Evolutionary conservation across 1,140 invertebrate genomes (phyloP).

Genomic region (Neodiprion pinetum): DNA sequence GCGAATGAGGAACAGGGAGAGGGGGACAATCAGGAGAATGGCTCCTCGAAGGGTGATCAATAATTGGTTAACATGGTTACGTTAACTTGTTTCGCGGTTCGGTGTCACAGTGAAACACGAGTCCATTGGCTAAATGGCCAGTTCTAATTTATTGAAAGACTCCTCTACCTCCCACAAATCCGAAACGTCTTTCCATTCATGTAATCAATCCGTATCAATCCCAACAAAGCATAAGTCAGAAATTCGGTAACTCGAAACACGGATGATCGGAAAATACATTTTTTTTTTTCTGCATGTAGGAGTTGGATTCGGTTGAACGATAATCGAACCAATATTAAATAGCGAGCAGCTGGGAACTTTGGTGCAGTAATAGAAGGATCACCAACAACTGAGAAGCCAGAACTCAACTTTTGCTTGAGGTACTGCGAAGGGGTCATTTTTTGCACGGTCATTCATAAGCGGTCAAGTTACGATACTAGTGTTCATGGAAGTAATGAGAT

Average conservation of each 20-base stretch:
- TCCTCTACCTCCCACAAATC: slow-evolving; percentile 27
- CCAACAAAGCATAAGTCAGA: too few species aligned
- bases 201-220: too few species aligned
- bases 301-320: slow-evolving; percentile 23
- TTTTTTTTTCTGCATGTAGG: slow-evolving; percentile 18
- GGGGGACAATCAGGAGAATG: slow-evolving; percentile 53
- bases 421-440: slow-evolving; percentile 31
- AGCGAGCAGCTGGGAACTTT: slow-evolving; percentile 42
- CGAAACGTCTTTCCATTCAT: slow-evolving; percentile 25
- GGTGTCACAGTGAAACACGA: background rate
- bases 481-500: too few species aligned
- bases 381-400: slow-evolving; percentile 18
- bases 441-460: slow-evolving; percentile 54
- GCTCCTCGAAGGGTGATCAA: slow-evolving; percentile 46
- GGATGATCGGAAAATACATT: slow-evolving; percentile 16
- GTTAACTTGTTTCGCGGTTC: slow-evolving; percentile 50
- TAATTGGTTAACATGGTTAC: slow-evolving; percentile 51
- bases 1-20: background rate
- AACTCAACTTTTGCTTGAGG: background rate
- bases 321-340: slow-evolving; percentile 55
- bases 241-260: slow-evolving; percentile 12
- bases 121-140: background rate
- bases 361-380: slow-evolving; percentile 26
- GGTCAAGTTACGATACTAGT: slow-evolving; percentile 16
- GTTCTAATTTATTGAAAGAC: background rate